Evolutionary conservation across 2,797 vertebrate genomes (phyloP).

Genomic region (Scomberomorus guttatus): DNA sequence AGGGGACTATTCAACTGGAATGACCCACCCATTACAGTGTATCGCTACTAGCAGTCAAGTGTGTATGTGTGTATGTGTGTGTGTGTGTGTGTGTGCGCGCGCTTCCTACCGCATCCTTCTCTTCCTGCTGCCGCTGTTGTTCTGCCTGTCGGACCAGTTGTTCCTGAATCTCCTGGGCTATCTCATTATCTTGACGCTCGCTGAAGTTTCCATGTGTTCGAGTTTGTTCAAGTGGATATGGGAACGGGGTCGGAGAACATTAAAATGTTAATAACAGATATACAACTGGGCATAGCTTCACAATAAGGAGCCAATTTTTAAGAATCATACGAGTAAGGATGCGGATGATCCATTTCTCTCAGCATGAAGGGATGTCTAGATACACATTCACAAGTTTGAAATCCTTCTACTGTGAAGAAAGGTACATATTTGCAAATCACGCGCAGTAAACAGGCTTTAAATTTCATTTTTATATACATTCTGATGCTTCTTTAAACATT

Average conservation of each 20-base stretch:
- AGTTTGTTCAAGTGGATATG: constrained; percentile 4
- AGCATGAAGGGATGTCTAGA: too few relatives aligned
- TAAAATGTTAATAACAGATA: neutral
- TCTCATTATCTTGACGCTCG: constrained; percentile 93
- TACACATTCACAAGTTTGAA: neutral
- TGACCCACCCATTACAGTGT: neutral
- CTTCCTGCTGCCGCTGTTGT: constrained; percentile 91
- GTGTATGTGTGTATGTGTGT: constrained; percentile 1
- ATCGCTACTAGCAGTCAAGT: constrained; percentile 1
- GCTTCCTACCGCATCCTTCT: constrained; percentile 93
- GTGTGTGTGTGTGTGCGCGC: constrained; percentile 5
- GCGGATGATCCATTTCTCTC: neutral
- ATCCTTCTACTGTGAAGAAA: neutral
- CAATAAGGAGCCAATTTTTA: neutral
- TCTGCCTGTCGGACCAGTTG: constrained; percentile 94
- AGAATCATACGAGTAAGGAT: too few relatives aligned
- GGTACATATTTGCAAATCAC: neutral
- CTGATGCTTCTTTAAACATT: too few relatives aligned
- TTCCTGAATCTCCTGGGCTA: constrained; percentile 97
- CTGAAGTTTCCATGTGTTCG: constrained; percentile 75
- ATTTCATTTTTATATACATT: too few relatives aligned
- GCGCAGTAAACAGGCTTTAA: neutral
- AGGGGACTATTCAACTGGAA: constrained; percentile 2
- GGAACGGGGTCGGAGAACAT: constrained; percentile 14
- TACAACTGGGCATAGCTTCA: neutral